Base-by-base conservation (phyloP, 64 coral and sea anemone genomes). In the Orbicella faveolata region DNA sequence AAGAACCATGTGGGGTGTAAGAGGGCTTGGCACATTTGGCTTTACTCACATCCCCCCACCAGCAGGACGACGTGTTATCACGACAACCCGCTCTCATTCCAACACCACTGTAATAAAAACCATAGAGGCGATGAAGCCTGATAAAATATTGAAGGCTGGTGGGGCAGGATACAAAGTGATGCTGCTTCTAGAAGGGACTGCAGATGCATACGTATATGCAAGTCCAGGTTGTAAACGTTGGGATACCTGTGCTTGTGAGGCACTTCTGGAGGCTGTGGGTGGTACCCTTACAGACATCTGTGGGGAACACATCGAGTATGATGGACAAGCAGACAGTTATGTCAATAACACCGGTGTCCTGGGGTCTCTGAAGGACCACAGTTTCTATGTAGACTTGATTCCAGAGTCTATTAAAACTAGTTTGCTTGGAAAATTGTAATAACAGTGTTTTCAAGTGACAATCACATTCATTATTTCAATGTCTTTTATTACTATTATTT, bases 201-300 rank as follows among this genome's bases (percentile, higher is more conserved):
- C 97, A 77, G 97, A 99, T 89, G 94, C 87, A 39, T 99, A 99
- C 78, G 90, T 99, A 37, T 99, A 93, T 89, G 97, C 97, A 52
- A 99, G 94, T 84, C 55, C 59, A 72, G 97, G 97, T 4, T 93
- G 90, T 75, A 96, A 99, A 52, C 88, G 93, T 62, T 99, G 97
- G 97, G 97, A 99, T 76, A 99, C 97, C 4, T 99, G 97, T 87
- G 97, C 97, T 53, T 80, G 90, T 21, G 90, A 99, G 65, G 97
- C 97, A 35, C 59, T 99, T 41, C 75, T 99, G 26, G 94, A 93
- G 53, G 81, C 94, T 37, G 61, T 90, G 20, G 94, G 94, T 77
- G 97, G 97, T 26, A 93, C 55, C 25, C 74, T 99, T 9, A 96
- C 97, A 69, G 97, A 99, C 48, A 77, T 99, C 20, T 84, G 92